phyloP scores from a whole-genome alignment of 2,888 invertebrate genomes.

The Eubasilissa splendida region DNA sequence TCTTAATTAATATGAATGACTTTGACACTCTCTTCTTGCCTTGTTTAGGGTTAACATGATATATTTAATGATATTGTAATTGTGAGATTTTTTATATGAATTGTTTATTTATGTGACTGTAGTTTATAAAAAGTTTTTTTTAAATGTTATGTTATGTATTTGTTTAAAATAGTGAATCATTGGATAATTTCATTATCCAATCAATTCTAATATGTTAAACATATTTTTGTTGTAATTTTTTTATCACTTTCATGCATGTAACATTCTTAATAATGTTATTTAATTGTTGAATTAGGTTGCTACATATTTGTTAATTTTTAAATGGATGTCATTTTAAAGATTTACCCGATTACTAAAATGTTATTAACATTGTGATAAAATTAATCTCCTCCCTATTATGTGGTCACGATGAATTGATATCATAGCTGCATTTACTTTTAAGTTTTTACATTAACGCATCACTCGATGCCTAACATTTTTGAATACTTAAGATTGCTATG shows the following conservation, averaged over 20 bases:
- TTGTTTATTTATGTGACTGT: constrained; percentile 21
- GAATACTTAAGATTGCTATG: no score
- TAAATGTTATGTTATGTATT: constrained; percentile 12
- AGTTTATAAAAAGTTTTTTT: constrained; percentile 2
- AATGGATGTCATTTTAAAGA: background rate
- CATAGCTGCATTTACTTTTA: background rate
- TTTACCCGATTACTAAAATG: background rate
- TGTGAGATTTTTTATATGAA: constrained; percentile 32
- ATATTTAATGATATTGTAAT: constrained; percentile 19
- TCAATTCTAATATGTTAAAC: no score
- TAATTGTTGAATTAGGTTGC: no score
- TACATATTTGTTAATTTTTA: no score
- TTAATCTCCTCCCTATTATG: constrained; percentile 12
- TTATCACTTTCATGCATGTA: no score
- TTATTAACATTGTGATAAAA: constrained; percentile 15
- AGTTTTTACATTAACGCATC: background rate
- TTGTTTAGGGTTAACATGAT: constrained; percentile 4
- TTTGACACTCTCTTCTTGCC: background rate
- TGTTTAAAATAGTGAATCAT: background rate
- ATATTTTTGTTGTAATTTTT: no score
- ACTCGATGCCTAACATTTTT: background rate
- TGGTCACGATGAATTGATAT: constrained; percentile 1
- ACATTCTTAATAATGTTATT: no score
- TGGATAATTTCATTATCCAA: no score
- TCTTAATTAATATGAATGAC: background rate